Conservation (phyloP, 2,113 vertebrate species). For the Psittacula cyanocephala region DNA sequence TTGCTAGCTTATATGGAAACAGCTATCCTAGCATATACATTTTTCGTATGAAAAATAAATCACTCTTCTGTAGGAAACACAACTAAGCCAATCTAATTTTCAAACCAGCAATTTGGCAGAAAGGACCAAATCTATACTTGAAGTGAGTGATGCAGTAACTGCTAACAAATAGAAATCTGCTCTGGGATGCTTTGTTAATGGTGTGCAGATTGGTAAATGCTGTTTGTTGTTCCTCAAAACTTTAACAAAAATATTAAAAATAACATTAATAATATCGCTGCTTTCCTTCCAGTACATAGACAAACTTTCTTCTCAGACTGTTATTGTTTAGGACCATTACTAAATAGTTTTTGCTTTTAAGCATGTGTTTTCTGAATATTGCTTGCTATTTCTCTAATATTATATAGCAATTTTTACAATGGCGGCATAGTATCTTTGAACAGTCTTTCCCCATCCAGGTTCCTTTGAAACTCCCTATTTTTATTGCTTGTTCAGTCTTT, state of each 20-base stretch:
- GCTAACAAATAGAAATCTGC: background rate
- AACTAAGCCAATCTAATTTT: background rate
- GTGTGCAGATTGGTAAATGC: background rate
- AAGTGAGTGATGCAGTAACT: background rate
- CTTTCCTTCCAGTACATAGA: background rate
- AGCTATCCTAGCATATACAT: background rate
- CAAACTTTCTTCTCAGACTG: background rate
- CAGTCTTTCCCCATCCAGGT: rapidly evolving
- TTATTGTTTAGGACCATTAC: background rate
- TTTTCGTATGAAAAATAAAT: background rate
- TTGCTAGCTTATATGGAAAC: background rate
- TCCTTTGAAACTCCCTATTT: background rate
- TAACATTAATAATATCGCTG: background rate
- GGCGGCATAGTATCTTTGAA: background rate
- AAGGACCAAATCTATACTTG: background rate
- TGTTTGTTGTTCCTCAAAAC: background rate
- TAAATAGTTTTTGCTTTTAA: background rate
- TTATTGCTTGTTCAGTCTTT: background rate
- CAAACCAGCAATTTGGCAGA: background rate
- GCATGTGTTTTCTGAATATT: background rate
- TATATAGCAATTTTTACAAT: background rate
- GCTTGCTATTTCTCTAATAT: background rate
- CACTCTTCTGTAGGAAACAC: background rate
- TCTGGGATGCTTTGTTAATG: background rate
- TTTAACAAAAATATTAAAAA: background rate